Conservation (phyloP, 2,797 vertebrate species). For the Loriculus beryllinus region DNA sequence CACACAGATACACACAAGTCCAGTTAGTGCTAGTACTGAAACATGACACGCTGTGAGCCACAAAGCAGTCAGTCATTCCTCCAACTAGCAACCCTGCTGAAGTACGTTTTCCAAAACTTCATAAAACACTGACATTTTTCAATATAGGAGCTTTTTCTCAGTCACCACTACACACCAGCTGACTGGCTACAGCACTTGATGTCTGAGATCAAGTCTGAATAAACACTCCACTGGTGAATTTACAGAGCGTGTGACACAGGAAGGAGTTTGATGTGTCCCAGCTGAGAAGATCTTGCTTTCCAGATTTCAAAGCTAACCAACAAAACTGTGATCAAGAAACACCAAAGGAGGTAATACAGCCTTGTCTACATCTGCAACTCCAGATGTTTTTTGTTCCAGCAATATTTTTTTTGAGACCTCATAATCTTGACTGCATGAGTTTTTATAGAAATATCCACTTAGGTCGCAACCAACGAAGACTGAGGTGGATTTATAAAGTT, state of each 20-base stretch:
- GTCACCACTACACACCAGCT: rapidly evolving
- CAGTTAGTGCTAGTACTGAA: not conserved
- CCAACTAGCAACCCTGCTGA: not conserved
- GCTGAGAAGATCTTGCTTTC: not conserved
- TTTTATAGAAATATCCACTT: not conserved
- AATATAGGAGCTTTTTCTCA: not conserved
- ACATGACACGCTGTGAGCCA: not conserved
- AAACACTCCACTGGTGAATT: not conserved
- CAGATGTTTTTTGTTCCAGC: not conserved
- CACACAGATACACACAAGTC: not conserved
- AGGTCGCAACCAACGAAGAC: not conserved
- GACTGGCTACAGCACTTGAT: not conserved
- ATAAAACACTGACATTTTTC: not conserved
- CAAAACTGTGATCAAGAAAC: not conserved
- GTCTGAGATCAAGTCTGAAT: rapidly evolving
- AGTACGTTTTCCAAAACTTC: not conserved
- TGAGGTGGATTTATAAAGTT: not conserved
- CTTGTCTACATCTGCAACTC: not conserved
- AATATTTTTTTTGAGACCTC: not conserved
- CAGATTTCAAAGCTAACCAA: not conserved
- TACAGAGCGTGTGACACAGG: not conserved
- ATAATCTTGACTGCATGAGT: not conserved
- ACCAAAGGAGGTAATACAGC: not conserved
- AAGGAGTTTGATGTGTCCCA: rapidly evolving
- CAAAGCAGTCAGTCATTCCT: not conserved